Evolutionary conservation across 2,113 vertebrate species (phyloP), one percentile per base, ranked within the genome.

Genomic region (Hippocampus mohnikei): DNA sequence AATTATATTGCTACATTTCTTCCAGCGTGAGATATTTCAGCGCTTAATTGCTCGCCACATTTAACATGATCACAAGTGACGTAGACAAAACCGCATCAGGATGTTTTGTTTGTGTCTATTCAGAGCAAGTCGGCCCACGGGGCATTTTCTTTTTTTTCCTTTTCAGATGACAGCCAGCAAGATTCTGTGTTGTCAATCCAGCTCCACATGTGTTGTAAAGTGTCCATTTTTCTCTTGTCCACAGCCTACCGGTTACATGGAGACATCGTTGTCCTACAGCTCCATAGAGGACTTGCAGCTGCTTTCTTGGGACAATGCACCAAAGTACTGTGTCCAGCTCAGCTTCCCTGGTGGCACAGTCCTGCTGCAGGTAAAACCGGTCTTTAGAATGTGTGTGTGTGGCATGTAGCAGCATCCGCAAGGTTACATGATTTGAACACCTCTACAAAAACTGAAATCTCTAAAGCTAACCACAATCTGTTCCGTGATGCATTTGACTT

Each of bases 321-420:
- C 97, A 9, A 98, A 98, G 90, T 98, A 99, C 92, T 99, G 97
- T 89, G 95, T 99, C 92, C 97, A 99, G 93, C 96, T 99, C 82
- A 97, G 96, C 5, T 91, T 99, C 87, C 96, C 96, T 0, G 97
- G 96, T 67, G 97, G 96, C 33, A 99, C 96, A 5, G 93, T 99
- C 83, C 91, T 99, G 76, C 91, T 99, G 73, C 97, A 99, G 96
- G 97, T 99, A 94, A 78, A 64, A 44, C 12, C 8, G 13, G 12
- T 46, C 40, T n/a, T 63, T 40, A 12, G 4, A 11, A 16, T 2
- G 25, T 59, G 63, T n/a, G n/a, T n/a, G n/a, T 1, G 2, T 33
- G 27, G 27, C 2, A 60, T 60, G 27, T 60, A 23, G 27, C 29
- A 18, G 58, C 27, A 33, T 60, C 18, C 2, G 27, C 16, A 60